Evolutionary conservation across 2,797 vertebrate species (phyloP).

Genomic region (Sebastes glaucus): DNA sequence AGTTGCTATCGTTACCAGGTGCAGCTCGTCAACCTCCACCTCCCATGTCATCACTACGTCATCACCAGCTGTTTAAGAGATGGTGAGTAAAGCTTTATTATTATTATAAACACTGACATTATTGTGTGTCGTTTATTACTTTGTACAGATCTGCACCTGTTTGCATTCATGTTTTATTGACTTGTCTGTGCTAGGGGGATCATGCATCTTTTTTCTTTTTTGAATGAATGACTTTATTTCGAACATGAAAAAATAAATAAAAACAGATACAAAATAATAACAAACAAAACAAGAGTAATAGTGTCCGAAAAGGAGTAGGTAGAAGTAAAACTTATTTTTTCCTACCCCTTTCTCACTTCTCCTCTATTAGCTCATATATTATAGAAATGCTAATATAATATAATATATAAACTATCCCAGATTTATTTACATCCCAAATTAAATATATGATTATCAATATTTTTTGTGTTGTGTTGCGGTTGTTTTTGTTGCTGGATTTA

Average conservation of each 20-base stretch:
- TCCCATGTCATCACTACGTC: not conserved
- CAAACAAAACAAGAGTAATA: too few relatives aligned
- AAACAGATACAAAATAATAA: too few relatives aligned
- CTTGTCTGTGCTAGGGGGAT: fast-evolving
- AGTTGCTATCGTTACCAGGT: not conserved
- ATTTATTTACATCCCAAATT: too few relatives aligned
- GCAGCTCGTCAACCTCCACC: not conserved
- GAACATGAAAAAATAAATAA: too few relatives aligned
- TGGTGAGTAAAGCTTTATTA: not conserved
- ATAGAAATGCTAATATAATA: too few relatives aligned
- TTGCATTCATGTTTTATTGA: not conserved
- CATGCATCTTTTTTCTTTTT: not conserved
- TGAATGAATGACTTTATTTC: too few relatives aligned
- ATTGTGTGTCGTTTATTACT: not conserved
- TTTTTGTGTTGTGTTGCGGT: not conserved
- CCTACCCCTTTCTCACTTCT: too few relatives aligned
- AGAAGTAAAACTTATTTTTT: too few relatives aligned
- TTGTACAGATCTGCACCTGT: not conserved
- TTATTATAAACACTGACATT: not conserved
- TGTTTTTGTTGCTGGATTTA: not conserved
- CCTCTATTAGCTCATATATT: too few relatives aligned
- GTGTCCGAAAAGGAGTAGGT: too few relatives aligned
- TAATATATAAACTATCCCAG: too few relatives aligned
- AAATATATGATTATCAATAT: too few relatives aligned
- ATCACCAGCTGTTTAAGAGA: not conserved